Conservation (phyloP, 92 coral and sea anemone species). For the Desmophyllum pertusum region DNA sequence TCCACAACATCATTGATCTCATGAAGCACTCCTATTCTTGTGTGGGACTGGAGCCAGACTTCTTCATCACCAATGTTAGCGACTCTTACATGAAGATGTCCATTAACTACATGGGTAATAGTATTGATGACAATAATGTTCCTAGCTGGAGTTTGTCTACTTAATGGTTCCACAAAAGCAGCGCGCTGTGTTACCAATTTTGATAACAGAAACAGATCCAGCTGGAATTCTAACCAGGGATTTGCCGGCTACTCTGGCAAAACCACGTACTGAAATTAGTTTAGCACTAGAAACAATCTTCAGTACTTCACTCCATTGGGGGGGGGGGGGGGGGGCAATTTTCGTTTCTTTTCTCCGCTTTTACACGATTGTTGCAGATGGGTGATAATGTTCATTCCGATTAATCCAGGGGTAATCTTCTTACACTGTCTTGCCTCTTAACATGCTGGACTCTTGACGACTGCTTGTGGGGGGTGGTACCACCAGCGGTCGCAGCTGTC, state of each 20-base stretch:
- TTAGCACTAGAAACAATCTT: slow-evolving; percentile 27
- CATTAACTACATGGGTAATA: slow-evolving; percentile 29
- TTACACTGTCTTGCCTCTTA: too few relatives aligned
- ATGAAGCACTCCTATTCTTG: too few relatives aligned
- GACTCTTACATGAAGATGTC: slow-evolving; percentile 56
- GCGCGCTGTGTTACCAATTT: slow-evolving; percentile 51
- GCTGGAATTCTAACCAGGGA: slow-evolving; percentile 44
- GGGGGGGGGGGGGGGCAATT: too few relatives aligned
- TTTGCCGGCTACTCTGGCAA: slow-evolving; percentile 57
- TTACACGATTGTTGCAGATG: slow-evolving; percentile 38
- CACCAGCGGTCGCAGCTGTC: too few relatives aligned
- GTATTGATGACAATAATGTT: slow-evolving; percentile 60
- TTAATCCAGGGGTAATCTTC: too few relatives aligned
- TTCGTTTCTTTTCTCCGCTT: not conserved
- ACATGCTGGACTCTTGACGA: too few relatives aligned
- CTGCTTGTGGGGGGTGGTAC: too few relatives aligned
- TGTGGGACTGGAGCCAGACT: too few relatives aligned
- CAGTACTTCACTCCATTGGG: slow-evolving; percentile 50
- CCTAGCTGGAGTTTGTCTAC: slow-evolving; percentile 37
- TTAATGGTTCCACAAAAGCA: slow-evolving; percentile 62
- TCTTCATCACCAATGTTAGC: too few relatives aligned
- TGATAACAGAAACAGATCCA: too few relatives aligned
- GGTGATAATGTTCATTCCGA: too few relatives aligned
- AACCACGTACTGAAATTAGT: slow-evolving; percentile 40
- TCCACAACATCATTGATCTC: too few relatives aligned